Conservation (phyloP, 1,140 invertebrate genomes). For the Venustaconcha ellipsiformis region DNA sequence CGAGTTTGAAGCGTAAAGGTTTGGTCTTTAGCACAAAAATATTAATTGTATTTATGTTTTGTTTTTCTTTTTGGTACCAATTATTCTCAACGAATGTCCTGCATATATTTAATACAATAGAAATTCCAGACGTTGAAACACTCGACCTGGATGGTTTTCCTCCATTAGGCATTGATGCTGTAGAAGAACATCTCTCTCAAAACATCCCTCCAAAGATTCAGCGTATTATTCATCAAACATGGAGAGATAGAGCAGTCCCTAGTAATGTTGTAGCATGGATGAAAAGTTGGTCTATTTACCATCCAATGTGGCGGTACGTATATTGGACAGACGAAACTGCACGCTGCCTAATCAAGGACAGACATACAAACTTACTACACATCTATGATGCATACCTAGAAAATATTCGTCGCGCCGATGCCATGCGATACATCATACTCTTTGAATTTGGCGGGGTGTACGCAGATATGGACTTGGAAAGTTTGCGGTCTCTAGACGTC, state of each 20-base stretch:
- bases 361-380: constrained; percentile 43
- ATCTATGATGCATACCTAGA: constrained; percentile 51
- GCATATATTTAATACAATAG: background rate
- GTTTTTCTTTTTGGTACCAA: too few relatives aligned
- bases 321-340: constrained; percentile 60
- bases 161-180: constrained; percentile 18
- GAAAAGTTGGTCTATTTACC: constrained; percentile 46
- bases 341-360: constrained; percentile 40
- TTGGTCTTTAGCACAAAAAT: too few relatives aligned
- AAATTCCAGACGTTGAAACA: constrained; percentile 16
- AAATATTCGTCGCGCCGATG: constrained; percentile 54
- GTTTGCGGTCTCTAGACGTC: constrained; percentile 45
- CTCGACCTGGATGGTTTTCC: constrained; percentile 17
- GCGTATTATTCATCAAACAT: constrained; percentile 61
- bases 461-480: constrained; percentile 60
- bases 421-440: constrained; percentile 55
- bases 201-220: constrained; percentile 37
- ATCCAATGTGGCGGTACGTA: constrained; percentile 61
- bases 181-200: constrained; percentile 34
- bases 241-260: constrained; percentile 50
- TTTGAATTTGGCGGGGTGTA: constrained; percentile 60
- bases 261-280: constrained; percentile 40
- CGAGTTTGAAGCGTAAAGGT: too few relatives aligned
- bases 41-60: too few relatives aligned
- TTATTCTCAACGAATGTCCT: too few relatives aligned